Base-by-base conservation (phyloP, 1,140 invertebrate species). In the Pachypsylla venusta region DNA sequence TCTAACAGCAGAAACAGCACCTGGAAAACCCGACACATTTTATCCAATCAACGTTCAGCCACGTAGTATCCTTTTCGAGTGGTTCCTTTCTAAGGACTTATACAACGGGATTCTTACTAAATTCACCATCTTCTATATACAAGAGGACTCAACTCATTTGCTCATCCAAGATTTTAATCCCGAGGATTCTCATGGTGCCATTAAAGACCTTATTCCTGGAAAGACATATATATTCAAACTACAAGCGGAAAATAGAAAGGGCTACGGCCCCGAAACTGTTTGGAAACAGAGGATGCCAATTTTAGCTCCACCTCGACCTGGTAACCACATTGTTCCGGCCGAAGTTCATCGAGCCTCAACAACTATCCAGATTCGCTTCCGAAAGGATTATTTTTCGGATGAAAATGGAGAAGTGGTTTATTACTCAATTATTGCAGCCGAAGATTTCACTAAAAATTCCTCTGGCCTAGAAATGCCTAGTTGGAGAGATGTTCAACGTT, bases 401-500 rank as follows among this genome's bases (percentile, higher is more conserved):
- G 81, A 83, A 66, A 90, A 95, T 74, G 93, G 93, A 10, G 12
- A 35, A 14, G 81, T 96, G 20, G 82, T 79, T 24, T 82, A 81
- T 19, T 96, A 95, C 71, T 86, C 89, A 14, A 82, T 97, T 48
- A 89, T 96, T 65, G 87, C 95, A 28, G 85, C 85, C 4, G 90
- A 94, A 76, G 87, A 93, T 72, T 82, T 86, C 67, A 81, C 80
- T 1, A 87, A 87, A 68, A 86, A 87, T 70, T 80, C 85, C 20
- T 84, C 82, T 24, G 82, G 83, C 0, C 68, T 86, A 40, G 83
- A 87, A 64, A 86, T 95, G 80, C 89, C 87, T 1, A 86, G 85
- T 64, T 96, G 93, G 93, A 78, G 81, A 62, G 90, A 94, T 66
- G 91, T 94, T n/a, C 90, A 93, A 68, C 79, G 82, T 4, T 90